These are phyloP conservation scores for Hucho hucho DNA, from an alignment of 2,113 vertebrate genomes.

Conservation along the genomic window DNA sequence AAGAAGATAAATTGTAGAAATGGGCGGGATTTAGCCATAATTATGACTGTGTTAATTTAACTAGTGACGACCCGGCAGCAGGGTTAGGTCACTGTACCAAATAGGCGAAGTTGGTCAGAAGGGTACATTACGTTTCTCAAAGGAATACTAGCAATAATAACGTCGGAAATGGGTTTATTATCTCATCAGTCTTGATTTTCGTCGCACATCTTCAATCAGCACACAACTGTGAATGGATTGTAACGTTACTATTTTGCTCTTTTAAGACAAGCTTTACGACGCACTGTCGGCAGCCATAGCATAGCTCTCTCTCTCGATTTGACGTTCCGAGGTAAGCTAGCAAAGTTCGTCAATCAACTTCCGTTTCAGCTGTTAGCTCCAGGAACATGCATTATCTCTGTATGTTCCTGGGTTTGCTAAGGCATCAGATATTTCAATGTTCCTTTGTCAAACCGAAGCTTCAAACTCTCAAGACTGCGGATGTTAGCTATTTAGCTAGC, in stretches of 20 bases:
- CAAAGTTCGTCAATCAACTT: slow-evolving; percentile 21
- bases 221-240: slow-evolving; percentile 65
- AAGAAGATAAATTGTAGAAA: no score
- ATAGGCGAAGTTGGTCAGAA: neutral
- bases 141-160: slow-evolving; percentile 18
- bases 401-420: slow-evolving; percentile 4
- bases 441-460: no score
- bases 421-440: neutral
- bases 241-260: slow-evolving; percentile 22
- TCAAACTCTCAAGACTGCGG: neutral
- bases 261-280: slow-evolving; percentile 48
- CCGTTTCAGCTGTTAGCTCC: slow-evolving; percentile 34
- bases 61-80: no score
- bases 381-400: no score
- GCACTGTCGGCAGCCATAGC: slow-evolving; percentile 45
- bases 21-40: no score
- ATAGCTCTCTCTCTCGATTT: slow-evolving; percentile 12
- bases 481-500: neutral
- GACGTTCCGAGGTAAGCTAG: slow-evolving; percentile 62
- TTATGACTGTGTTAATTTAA: no score
- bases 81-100: neutral
- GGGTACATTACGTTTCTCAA: neutral
- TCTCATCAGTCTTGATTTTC: slow-evolving; percentile 10
- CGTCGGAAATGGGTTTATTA: slow-evolving; percentile 62
- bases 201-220: neutral